Evolutionary conservation across 2,113 vertebrate genomes (phyloP), one percentile per base, ranked within the genome.

Genomic region (Elgaria multicarinata): DNA sequence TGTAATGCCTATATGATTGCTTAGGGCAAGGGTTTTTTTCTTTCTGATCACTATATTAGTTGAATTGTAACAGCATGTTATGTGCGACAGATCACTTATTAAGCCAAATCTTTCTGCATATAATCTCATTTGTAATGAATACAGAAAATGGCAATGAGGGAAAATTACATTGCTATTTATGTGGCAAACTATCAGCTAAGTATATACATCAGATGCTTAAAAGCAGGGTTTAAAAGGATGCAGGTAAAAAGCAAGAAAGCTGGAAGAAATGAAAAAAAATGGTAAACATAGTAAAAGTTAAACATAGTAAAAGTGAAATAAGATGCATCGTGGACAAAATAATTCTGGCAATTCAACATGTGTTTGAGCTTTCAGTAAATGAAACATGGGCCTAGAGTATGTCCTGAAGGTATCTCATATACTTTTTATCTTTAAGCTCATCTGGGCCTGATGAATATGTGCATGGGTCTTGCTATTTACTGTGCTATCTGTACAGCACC

Each of bases 1-100:
- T 76, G 79, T 89, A 80, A 66, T 85, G 86, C 84, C 87, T 87
- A 28, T 50, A 75, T 90, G 89, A 86, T 93, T 94, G 84, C 77
- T 77, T 82, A 79, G 44, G 85, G 86, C 85, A 86, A 78, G 89
- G 90, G 86, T 71, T 90, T 91, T 75, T 90, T 92, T 55, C 90
- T 92, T 55, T 72, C 79, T 90, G 84, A 86, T 93, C 84, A 69
- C 82, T 87, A 83, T 74, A 81, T 92, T 88, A 87, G 46, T 90
- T 90, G 89, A 75, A 67, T 90, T 8, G 71, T 85, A 91, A 92
- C 50, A 53, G 33, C 31, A 53, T 83, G 83, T 89, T 50, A 8
- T 55, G 78, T 86, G 72, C 26, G 90, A 87, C 69, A 20, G 86
- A 50, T 24, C 76, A 85, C 46, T 83, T 75, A 88, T 85, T 46